Percentiles rank a stretch among this genome's conserved stretches.
Conservation (phyloP, 1,140 invertebrate species). For the Eurosta solidaginis region DNA sequence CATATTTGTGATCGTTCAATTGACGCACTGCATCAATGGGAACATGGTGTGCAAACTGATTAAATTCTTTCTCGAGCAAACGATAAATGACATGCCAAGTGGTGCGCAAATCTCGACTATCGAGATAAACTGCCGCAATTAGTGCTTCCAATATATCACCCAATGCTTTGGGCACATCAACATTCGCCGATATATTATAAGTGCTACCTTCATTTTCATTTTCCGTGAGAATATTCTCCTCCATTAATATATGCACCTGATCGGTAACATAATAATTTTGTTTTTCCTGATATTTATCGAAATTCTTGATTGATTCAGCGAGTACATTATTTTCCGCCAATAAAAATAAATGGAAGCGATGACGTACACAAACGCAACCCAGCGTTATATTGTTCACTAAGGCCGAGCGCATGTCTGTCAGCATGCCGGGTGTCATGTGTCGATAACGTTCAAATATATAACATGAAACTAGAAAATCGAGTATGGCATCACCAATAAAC, state of each 20-base stretch:
- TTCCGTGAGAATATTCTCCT: constrained; percentile 45
- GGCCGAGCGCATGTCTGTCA: constrained; percentile 91
- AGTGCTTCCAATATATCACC: constrained; percentile 94
- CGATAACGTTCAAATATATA: constrained; percentile 80
- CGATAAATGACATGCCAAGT: constrained; percentile 85
- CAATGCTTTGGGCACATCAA: constrained; percentile 91
- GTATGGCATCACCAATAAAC: constrained; percentile 93
- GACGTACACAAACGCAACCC: constrained; percentile 84
- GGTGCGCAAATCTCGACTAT: constrained; percentile 76
- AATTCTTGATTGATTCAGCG: constrained; percentile 73
- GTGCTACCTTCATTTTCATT: neutral
- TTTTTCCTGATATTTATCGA: constrained; percentile 79
- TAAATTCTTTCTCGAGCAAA: constrained; percentile 75
- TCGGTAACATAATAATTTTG: constrained; percentile 70
- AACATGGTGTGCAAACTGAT: constrained; percentile 77
- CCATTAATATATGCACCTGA: constrained; percentile 68
- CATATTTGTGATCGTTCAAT: constrained; percentile 74
- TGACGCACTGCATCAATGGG: constrained; percentile 89
- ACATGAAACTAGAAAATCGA: constrained; percentile 90
- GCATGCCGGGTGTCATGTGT: constrained; percentile 75
- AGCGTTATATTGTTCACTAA: constrained; percentile 96
- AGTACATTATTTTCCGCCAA: constrained; percentile 69
- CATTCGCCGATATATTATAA: constrained; percentile 66
- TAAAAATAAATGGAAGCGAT: constrained; percentile 78
- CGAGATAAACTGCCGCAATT: constrained; percentile 89